Conservation (phyloP, 2,888 invertebrate genomes). For the Tigriopus californicus region DNA sequence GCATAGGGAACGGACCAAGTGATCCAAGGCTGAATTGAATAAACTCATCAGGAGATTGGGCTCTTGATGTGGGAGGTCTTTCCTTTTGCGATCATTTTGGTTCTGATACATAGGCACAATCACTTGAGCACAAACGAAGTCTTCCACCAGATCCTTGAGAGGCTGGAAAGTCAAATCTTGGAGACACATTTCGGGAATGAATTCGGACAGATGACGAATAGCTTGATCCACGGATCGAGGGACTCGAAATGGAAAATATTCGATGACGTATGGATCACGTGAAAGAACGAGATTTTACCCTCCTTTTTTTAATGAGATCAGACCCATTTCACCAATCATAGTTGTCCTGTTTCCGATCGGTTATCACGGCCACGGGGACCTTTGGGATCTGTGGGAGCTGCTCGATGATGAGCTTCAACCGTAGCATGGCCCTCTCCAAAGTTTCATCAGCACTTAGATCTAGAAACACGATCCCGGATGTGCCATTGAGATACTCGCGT, state of each 20-base stretch:
- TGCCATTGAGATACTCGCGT: conserved; percentile 1
- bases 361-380: not conserved
- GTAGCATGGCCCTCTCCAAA: not conserved
- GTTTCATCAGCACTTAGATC: not conserved
- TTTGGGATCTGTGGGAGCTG: not conserved
- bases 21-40: conserved; percentile 1
- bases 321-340: not conserved
- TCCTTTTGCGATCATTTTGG: not conserved
- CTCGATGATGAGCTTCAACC: not conserved
- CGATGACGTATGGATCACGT: not conserved
- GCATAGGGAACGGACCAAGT: not conserved
- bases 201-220: not conserved
- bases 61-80: not conserved
- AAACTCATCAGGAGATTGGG: not conserved
- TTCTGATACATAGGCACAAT: not conserved
- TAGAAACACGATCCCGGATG: conserved; percentile 8
- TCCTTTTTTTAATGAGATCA: no score
- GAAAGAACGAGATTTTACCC: not conserved
- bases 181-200: not conserved
- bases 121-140: not conserved
- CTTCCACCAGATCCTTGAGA: not conserved
- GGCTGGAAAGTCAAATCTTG: not conserved
- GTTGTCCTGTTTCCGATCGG: not conserved
- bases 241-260: not conserved
- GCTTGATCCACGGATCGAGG: not conserved